Evolutionary conservation across 1,140 invertebrate species (phyloP).

Genomic region (Leucophenga varia): DNA sequence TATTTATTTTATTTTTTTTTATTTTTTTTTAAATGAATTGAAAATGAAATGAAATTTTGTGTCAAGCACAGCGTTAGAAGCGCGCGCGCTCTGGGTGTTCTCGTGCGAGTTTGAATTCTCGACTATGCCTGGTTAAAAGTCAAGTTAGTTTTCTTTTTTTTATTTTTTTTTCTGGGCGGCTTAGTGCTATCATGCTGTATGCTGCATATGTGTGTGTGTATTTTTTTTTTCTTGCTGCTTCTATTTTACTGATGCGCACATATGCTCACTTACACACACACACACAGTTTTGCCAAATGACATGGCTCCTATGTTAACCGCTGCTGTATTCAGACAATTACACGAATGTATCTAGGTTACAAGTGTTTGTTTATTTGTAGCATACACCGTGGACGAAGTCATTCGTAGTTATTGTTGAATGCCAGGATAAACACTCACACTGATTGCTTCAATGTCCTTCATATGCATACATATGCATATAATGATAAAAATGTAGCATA

Average conservation of each 20-base stretch:
- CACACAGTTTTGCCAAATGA: no score
- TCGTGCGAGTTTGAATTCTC: no score
- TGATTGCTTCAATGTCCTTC: conserved; percentile 14
- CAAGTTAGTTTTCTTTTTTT: no score
- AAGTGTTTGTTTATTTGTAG: conserved; percentile 20
- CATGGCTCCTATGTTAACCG: no score
- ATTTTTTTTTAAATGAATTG: conserved; percentile 15
- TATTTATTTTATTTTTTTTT: conserved; percentile 19
- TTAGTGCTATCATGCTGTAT: not conserved
- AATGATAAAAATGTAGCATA: no score
- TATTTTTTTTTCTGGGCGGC: not conserved
- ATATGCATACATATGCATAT: conserved; percentile 7
- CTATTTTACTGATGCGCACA: no score
- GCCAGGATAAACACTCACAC: conserved; percentile 3
- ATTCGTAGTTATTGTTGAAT: no score
- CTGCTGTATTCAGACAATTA: conserved; percentile 14
- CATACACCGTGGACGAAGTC: not conserved
- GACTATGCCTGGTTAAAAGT: no score
- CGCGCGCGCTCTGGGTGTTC: no score
- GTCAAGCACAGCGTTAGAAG: conserved; percentile 18
- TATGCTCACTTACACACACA: no score
- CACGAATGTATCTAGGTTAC: conserved; percentile 1
- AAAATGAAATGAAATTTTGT: conserved; percentile 34
- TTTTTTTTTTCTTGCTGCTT: no score
- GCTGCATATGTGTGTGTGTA: conserved; percentile 7